These are phyloP conservation scores for Mactromeris polynyma DNA, from an alignment of 2,888 invertebrate species.

Conservation along the genomic window DNA sequence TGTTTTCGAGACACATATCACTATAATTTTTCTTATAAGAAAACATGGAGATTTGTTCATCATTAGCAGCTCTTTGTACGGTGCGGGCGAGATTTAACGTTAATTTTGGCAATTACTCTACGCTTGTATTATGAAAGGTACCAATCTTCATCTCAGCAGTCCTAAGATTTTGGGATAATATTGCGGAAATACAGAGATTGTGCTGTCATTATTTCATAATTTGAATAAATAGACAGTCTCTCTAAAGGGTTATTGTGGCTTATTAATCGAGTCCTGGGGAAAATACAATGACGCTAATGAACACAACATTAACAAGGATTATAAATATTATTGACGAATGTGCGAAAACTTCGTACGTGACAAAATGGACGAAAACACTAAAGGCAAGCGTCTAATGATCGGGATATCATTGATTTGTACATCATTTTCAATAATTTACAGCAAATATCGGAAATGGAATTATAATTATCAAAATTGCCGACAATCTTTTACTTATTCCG, in stretches of 20 bases:
- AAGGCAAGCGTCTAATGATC: not conserved
- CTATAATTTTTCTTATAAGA: slow-evolving; percentile 62
- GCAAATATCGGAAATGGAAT: not conserved
- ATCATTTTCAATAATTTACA: not conserved
- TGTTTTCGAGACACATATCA: slow-evolving; percentile 71
- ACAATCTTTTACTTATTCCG: too few relatives aligned
- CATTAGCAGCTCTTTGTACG: slow-evolving; percentile 48
- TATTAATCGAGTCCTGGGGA: slow-evolving; percentile 45
- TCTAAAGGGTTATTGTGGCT: slow-evolving; percentile 39
- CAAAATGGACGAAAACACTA: slow-evolving; percentile 1
- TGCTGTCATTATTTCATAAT: slow-evolving; percentile 65
- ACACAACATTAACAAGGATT: not conserved
- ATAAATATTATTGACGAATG: not conserved
- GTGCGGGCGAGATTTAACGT: slow-evolving; percentile 46
- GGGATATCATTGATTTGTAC: not conserved
- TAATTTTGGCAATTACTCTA: slow-evolving; percentile 68
- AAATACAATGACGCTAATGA: slow-evolving; percentile 50
- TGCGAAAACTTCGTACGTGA: not conserved
- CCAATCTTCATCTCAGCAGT: slow-evolving; percentile 61
- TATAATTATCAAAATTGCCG: not conserved
- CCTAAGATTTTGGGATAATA: slow-evolving; percentile 58
- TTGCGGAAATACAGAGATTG: slow-evolving; percentile 66
- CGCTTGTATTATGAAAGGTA: slow-evolving; percentile 50
- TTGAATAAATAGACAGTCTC: slow-evolving; percentile 58
- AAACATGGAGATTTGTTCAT: slow-evolving; percentile 49